Evolutionary conservation across 2,888 invertebrate genomes (phyloP).

Genomic region (Petrolisthes manimaculis): DNA sequence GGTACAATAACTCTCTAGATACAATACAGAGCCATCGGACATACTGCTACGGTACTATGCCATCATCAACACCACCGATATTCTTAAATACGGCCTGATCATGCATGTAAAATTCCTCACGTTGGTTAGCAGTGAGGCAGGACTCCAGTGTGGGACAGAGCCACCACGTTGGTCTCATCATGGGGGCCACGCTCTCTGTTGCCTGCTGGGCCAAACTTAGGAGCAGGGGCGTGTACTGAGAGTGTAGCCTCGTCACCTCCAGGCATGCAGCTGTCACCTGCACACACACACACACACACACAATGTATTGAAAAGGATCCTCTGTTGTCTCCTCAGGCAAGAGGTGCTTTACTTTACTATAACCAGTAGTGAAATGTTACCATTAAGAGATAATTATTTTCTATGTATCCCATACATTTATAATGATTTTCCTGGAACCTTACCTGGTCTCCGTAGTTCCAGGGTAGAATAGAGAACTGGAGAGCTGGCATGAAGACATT

Average conservation of each 20-base stretch:
- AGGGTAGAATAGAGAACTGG: constrained; percentile 85
- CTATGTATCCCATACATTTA: not conserved
- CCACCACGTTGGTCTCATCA: constrained; percentile 90
- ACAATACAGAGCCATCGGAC: too few species aligned
- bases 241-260: constrained; percentile 78
- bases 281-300: not conserved
- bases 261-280: constrained; percentile 77
- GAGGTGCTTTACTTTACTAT: not conserved
- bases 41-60: too few species aligned
- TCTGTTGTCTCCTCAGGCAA: not conserved
- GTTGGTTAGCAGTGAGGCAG: constrained; percentile 72
- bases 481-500: constrained; percentile 83
- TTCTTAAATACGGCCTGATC: too few species aligned
- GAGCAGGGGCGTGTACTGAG: constrained; percentile 71
- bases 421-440: not conserved
- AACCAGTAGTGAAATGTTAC: not conserved
- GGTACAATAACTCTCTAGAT: too few species aligned
- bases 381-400: not conserved
- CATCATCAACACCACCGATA: too few species aligned
- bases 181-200: constrained; percentile 77
- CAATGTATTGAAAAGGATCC: not conserved
- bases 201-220: constrained; percentile 74
- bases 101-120: constrained; percentile 27
- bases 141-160: constrained; percentile 77
- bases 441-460: constrained; percentile 75